Evolutionary conservation across 1,140 invertebrate genomes (phyloP).

Genomic region (Musca domestica): DNA sequence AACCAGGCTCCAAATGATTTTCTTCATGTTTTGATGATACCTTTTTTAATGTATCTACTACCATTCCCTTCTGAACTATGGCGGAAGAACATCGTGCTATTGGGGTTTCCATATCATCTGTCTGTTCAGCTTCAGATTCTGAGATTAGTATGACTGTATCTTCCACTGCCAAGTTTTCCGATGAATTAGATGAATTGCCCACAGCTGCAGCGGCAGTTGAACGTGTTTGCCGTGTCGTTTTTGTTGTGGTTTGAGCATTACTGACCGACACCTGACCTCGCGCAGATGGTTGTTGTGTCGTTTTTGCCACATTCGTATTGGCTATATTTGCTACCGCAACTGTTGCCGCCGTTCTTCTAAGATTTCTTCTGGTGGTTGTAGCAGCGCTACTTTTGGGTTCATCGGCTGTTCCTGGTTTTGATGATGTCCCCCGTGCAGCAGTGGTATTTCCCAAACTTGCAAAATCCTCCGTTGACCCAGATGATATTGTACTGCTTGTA

Average conservation of each 20-base stretch:
- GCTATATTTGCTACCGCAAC: too few species aligned
- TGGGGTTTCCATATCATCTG: not conserved
- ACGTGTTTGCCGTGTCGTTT: slow-evolving; percentile 22
- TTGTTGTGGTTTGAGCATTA: not conserved
- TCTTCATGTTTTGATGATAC: not conserved
- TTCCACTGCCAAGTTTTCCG: not conserved
- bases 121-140: slow-evolving; percentile 5
- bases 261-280: not conserved
- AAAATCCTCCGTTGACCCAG: slow-evolving; percentile 43
- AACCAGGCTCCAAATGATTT: not conserved
- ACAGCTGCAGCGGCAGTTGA: slow-evolving; percentile 5
- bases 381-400: slow-evolving; percentile 24
- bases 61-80: too few species aligned
- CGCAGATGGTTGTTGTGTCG: not conserved
- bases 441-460: slow-evolving; percentile 10
- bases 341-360: not conserved
- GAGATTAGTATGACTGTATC: not conserved
- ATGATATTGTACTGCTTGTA: slow-evolving; percentile 51
- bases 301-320: not conserved
- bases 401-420: slow-evolving; percentile 1
- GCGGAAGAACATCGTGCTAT: too few species aligned
- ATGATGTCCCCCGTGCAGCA: not conserved
- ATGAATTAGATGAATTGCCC: not conserved
- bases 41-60: too few species aligned
- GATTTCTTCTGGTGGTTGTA: slow-evolving; percentile 3